Evolutionary conservation across 2,888 invertebrate species (phyloP).

Genomic region (Poecilobothrus nobilitatus): DNA sequence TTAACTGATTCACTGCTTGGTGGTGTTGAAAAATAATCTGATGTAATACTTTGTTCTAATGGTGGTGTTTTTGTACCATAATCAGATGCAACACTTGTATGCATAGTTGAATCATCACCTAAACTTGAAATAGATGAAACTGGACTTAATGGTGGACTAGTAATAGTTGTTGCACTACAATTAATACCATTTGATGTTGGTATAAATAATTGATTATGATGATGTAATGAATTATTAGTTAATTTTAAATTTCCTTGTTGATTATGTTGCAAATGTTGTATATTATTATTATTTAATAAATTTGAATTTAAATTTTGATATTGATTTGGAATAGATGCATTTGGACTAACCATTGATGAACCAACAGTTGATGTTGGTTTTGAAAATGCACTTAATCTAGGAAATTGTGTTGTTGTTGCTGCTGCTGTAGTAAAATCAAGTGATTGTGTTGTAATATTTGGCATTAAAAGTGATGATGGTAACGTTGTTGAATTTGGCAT

Average conservation of each 20-base stretch:
- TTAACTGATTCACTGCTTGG: constrained; percentile 53
- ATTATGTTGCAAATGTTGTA: constrained; percentile 9
- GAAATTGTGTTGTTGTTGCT: constrained; percentile 24
- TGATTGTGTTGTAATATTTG: constrained; percentile 8
- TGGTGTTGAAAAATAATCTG: constrained; percentile 45
- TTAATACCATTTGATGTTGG: constrained; percentile 10
- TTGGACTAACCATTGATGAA: constrained; percentile 8
- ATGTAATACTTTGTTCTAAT: constrained; percentile 29
- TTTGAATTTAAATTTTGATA: constrained; percentile 19
- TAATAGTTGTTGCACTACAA: constrained; percentile 26
- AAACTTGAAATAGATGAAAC: constrained; percentile 61
- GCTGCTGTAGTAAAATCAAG: constrained; percentile 29
- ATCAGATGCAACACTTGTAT: constrained; percentile 42
- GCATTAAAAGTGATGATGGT: constrained; percentile 16
- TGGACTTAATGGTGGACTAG: constrained; percentile 65
- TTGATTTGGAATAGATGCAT: constrained; percentile 11
- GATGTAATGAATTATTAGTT: constrained; percentile 15
- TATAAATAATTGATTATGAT: constrained; percentile 11
- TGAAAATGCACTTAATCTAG: constrained; percentile 47
- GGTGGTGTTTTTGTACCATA: constrained; percentile 50
- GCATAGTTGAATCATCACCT: constrained; percentile 48
- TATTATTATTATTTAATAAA: constrained; percentile 5
- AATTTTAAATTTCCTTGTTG: constrained; percentile 15
- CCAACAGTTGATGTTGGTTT: constrained; percentile 27
- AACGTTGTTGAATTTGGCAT: constrained; percentile 47